Conservation (phyloP, 1,140 invertebrate species). For the Drosophila albomicans region DNA sequence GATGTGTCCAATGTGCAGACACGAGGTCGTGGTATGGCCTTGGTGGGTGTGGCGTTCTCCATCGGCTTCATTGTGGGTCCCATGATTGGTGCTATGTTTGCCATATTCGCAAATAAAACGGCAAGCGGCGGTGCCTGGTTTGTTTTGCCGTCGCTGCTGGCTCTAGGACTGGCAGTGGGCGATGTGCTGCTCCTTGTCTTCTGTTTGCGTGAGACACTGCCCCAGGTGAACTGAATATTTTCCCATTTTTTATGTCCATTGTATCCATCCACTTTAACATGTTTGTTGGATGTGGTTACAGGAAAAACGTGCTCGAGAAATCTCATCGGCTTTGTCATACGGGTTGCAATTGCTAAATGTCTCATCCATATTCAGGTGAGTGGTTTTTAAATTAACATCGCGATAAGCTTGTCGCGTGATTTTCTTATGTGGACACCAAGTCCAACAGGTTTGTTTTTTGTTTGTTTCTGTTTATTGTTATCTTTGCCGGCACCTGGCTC, state of each 20-base stretch:
- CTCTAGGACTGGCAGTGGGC: slow-evolving; percentile 90
- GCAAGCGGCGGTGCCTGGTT: slow-evolving; percentile 90
- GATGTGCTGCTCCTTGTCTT: slow-evolving; percentile 92
- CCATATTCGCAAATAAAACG: slow-evolving; percentile 88
- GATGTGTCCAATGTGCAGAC: slow-evolving; percentile 94
- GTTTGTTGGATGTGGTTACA: slow-evolving; percentile 83
- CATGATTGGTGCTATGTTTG: slow-evolving; percentile 96
- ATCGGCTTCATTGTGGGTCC: slow-evolving; percentile 98
- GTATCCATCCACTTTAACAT: slow-evolving; percentile 4
- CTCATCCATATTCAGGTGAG: slow-evolving; percentile 85
- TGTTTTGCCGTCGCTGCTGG: slow-evolving; percentile 93
- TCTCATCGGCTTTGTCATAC: slow-evolving; percentile 87
- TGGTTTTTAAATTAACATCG: slow-evolving; percentile 59
- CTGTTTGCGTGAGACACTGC: slow-evolving; percentile 95
- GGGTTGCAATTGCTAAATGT: slow-evolving; percentile 88
- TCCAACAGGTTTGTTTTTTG: slow-evolving; percentile 48
- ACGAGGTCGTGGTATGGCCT: slow-evolving; percentile 97
- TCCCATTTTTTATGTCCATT: not conserved
- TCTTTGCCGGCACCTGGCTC: slow-evolving; percentile 31
- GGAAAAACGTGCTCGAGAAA: slow-evolving; percentile 84
- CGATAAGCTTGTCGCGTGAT: slow-evolving; percentile 34
- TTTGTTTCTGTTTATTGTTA: slow-evolving; percentile 26
- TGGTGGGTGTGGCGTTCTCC: slow-evolving; percentile 98
- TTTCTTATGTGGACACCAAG: slow-evolving; percentile 6
- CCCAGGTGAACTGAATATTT: slow-evolving; percentile 85